Percentiles rank a stretch among this genome's conserved stretches.
These are phyloP conservation scores for Antechinus flavipes DNA, from an alignment of 2,113 vertebrate genomes.

Conservation along the genomic window DNA sequence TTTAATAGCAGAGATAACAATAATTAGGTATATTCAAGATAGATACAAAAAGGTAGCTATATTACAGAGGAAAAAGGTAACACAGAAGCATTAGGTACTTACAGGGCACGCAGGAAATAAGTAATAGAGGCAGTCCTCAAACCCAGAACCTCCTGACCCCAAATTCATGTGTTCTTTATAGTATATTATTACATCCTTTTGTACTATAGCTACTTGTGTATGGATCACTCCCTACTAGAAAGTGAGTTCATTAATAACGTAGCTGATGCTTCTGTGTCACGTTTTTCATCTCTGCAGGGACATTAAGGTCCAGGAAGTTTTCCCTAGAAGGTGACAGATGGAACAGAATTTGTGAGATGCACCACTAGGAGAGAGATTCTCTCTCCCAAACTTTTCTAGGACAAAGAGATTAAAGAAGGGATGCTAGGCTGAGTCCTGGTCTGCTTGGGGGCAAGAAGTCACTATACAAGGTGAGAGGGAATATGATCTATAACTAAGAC, in stretches of 20 bases:
- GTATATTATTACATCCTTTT: not conserved
- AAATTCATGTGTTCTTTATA: not conserved
- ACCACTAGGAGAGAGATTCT: not conserved
- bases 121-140: not conserved
- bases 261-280: not conserved
- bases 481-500: not conserved
- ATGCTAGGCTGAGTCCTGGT: not conserved
- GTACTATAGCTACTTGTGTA: not conserved
- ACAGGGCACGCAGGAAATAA: not conserved
- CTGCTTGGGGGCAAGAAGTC: not conserved
- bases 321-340: not conserved
- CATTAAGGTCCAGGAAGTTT: not conserved
- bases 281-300: not conserved
- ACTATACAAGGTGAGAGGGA: not conserved
- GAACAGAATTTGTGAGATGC: not conserved
- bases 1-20: not conserved
- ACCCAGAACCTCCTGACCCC: not conserved
- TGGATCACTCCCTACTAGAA: not conserved
- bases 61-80: not conserved
- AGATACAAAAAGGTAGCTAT: not conserved
- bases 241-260: not conserved
- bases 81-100: too few relatives aligned
- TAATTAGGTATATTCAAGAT: not conserved
- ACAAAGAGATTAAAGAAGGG: not conserved
- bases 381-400: not conserved